Evolutionary conservation across 2,113 vertebrate species (phyloP), one percentile per base, ranked within the genome.

Genomic region (Pelmatolapia mariae): DNA sequence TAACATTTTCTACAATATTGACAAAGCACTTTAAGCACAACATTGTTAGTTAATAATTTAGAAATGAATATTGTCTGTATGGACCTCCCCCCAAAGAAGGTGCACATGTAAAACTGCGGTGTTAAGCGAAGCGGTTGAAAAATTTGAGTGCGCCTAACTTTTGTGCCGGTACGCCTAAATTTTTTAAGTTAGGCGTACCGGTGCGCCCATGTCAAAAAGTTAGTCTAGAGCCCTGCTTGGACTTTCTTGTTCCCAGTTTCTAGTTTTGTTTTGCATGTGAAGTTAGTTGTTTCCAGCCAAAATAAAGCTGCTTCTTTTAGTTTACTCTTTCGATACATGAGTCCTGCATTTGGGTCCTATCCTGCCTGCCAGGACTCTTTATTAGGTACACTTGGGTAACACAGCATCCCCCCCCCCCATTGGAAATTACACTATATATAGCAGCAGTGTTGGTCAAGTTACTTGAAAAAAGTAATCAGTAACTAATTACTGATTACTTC

Each of bases 271-370:
- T 19, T 63, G 29, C 1, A 33, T 61, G 33, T 33, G 0, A 61
- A 61, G 29, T 38, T 38, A 38, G 36, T 33, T 33, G 1, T 61
- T 61, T 33, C 19, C 29, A 63, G 16, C 59, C 9, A 33, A 63
- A 63, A 19, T 61, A 61, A 61, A 19, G 29, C 29, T 61, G 29
- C 59, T 16, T 61, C 29, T 61, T 61, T 61, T 61, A 33, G 16
- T 61, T 33, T 33, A 4, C 9, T 0, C 29, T 33, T 61, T 61
- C 0, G 1, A 10, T 61, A 33, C 2, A 18, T 3, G 29, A 61
- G 29, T 33, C 57, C 57, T 61, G 29, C 29, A 61, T 61, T 33
- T 19, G 29, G 29, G 9, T 61, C 57, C 29, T 61, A 61, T 19
- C 29, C 57, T 33, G 16, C 9, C 16, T 33, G 2, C 9, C 57